Conservation (phyloP, 2,888 invertebrate genomes). For the Cerastoderma edule region DNA sequence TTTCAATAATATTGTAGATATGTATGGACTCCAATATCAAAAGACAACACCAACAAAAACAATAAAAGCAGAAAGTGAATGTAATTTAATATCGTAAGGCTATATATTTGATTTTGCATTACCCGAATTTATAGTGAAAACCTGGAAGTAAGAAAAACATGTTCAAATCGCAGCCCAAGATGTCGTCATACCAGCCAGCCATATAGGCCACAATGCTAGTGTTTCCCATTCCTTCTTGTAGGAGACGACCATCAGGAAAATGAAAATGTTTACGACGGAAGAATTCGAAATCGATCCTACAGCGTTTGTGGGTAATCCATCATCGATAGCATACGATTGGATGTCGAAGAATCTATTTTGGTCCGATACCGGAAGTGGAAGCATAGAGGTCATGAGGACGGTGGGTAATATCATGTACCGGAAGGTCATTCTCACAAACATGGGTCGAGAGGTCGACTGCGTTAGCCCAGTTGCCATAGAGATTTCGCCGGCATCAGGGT, state of each 20-base stretch:
- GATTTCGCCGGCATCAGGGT: slow-evolving; percentile 96
- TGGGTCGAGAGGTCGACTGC: slow-evolving; percentile 93
- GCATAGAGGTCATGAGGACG: slow-evolving; percentile 88
- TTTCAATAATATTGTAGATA: too few species aligned
- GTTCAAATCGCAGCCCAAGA: too few species aligned
- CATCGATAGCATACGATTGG: slow-evolving; percentile 98
- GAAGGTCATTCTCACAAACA: slow-evolving; percentile 94
- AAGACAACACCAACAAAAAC: too few species aligned
- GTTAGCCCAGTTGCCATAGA: slow-evolving; percentile 94
- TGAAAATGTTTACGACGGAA: slow-evolving; percentile 84
- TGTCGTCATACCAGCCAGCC: too few species aligned
- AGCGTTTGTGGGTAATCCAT: slow-evolving; percentile 90
- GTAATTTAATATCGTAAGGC: too few species aligned
- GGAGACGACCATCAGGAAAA: slow-evolving; percentile 47
- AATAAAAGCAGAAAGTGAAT: too few species aligned
- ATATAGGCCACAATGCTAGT: too few species aligned
- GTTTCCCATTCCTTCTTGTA: slow-evolving; percentile 5
- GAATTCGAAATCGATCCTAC: slow-evolving; percentile 44
- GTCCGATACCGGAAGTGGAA: slow-evolving; percentile 91
- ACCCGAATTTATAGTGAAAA: too few species aligned
- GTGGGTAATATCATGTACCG: slow-evolving; percentile 92
- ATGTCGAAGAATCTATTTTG: slow-evolving; percentile 96
- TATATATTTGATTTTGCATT: too few species aligned
- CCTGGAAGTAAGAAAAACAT: too few species aligned
- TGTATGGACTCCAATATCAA: too few species aligned